These are phyloP conservation scores for Hetaerina titia DNA, from an alignment of 2,888 invertebrate genomes.

Conservation along the genomic window DNA sequence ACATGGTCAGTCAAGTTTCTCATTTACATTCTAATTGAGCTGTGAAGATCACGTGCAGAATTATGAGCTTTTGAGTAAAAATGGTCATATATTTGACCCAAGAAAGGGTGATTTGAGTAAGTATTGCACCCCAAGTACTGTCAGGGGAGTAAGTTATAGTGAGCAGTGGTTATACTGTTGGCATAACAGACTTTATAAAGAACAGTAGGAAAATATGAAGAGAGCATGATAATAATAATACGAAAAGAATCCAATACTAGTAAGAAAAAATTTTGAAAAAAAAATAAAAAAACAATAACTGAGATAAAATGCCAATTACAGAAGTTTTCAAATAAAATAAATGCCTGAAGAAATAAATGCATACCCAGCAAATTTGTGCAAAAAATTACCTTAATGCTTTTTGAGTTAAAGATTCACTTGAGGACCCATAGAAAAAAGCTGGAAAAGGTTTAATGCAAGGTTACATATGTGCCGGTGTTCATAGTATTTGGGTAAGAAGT, in stretches of 20 bases:
- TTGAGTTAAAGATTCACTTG: constrained; percentile 59
- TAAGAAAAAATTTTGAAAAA: constrained; percentile 67
- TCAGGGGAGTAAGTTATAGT: constrained; percentile 67
- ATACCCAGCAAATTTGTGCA: constrained; percentile 61
- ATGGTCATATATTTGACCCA: constrained; percentile 33
- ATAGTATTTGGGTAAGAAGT: constrained; percentile 61
- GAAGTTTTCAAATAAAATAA: constrained; percentile 34
- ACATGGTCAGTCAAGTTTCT: constrained; percentile 50
- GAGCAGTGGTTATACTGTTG: constrained; percentile 67
- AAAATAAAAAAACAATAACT: constrained; percentile 67
- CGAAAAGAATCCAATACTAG: constrained; percentile 58
- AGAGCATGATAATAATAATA: constrained; percentile 65
- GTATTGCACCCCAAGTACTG: constrained; percentile 65
- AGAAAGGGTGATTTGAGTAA: constrained; percentile 53
- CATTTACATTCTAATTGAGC: constrained; percentile 61
- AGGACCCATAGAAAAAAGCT: constrained; percentile 62
- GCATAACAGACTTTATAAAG: constrained; percentile 68
- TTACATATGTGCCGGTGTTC: constrained; percentile 66
- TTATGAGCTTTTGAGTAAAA: constrained; percentile 51
- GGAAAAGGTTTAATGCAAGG: constrained; percentile 49
- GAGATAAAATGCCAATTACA: constrained; percentile 56
- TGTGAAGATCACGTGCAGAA: constrained; percentile 62
- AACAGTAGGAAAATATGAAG: constrained; percentile 68
- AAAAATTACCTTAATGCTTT: constrained; percentile 58
- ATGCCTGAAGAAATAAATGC: constrained; percentile 61